phyloP scores from a whole-genome alignment of 2,888 invertebrate genomes.

The Pyrrhosoma nymphula region DNA sequence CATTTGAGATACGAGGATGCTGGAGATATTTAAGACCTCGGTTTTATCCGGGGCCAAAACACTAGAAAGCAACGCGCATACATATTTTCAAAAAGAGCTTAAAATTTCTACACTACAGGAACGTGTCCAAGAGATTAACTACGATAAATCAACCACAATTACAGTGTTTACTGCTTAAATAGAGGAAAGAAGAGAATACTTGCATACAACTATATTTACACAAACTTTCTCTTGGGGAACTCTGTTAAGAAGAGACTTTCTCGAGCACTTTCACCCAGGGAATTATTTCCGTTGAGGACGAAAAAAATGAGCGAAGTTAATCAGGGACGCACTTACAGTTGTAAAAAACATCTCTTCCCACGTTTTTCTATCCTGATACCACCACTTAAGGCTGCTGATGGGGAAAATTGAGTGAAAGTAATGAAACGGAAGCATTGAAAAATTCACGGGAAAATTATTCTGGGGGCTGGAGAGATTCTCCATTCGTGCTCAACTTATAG shows the following conservation, averaged over 20 bases:
- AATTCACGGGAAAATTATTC: background rate
- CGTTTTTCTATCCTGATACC: background rate
- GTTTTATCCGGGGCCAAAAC: too few relatives aligned
- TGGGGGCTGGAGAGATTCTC: background rate
- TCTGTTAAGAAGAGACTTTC: slow-evolving; percentile 49
- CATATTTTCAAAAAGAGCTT: background rate
- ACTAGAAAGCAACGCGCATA: too few relatives aligned
- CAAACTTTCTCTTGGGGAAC: background rate
- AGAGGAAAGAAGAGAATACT: background rate
- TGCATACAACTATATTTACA: background rate
- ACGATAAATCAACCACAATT: background rate
- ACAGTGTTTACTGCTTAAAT: background rate
- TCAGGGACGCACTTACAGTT: slow-evolving; percentile 28
- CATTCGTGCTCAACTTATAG: background rate
- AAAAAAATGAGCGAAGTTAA: slow-evolving; percentile 29
- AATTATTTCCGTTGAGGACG: slow-evolving; percentile 12
- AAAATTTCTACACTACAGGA: background rate
- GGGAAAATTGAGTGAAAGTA: slow-evolving; percentile 14
- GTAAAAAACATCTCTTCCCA: background rate
- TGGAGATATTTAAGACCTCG: too few relatives aligned
- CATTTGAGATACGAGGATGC: too few relatives aligned
- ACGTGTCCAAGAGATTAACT: background rate
- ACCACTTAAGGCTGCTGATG: background rate
- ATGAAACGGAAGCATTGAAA: slow-evolving; percentile 24
- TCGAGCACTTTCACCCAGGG: slow-evolving; percentile 55